Evolutionary conservation across 1,140 invertebrate species (phyloP).

Genomic region (Drosophila pandora): DNA sequence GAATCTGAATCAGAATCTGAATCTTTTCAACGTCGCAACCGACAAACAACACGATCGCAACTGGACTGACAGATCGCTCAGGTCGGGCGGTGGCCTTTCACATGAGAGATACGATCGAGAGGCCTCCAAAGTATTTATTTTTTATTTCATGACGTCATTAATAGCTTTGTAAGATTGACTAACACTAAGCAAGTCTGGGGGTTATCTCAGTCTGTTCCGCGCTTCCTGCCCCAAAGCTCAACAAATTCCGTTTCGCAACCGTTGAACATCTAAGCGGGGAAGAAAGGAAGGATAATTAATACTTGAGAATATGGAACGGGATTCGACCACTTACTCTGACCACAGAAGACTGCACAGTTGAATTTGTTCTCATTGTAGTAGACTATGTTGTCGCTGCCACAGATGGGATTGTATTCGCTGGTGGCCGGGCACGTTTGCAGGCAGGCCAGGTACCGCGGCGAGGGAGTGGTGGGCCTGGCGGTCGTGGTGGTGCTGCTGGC

Average conservation of each 20-base stretch:
- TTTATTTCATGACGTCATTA: slow-evolving; percentile 20
- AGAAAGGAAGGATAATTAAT: not conserved
- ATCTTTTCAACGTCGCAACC: not conserved
- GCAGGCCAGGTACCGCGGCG: slow-evolving; percentile 58
- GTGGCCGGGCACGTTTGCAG: slow-evolving; percentile 82
- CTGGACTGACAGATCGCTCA: slow-evolving; percentile 23
- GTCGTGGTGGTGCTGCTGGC: slow-evolving; percentile 32
- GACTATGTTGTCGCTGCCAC: slow-evolving; percentile 87
- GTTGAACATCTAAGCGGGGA: slow-evolving; percentile 6
- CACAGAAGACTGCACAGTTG: slow-evolving; percentile 86
- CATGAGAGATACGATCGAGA: slow-evolving; percentile 10
- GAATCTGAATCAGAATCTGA: not conserved
- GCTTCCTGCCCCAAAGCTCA: not conserved
- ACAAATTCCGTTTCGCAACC: slow-evolving; percentile 21
- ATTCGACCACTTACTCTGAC: slow-evolving; percentile 83
- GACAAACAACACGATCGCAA: slow-evolving; percentile 33
- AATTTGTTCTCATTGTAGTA: slow-evolving; percentile 87
- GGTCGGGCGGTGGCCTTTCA: slow-evolving; percentile 28
- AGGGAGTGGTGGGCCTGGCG: slow-evolving; percentile 32
- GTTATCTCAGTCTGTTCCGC: not conserved
- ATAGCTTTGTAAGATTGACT: slow-evolving; percentile 1
- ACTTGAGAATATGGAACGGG: not conserved
- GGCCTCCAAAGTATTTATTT: slow-evolving; percentile 8
- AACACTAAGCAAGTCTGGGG: not conserved
- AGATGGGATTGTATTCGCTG: slow-evolving; percentile 88